Conservation (phyloP, 1,140 invertebrate species). For the Phocides pigmalion region DNA sequence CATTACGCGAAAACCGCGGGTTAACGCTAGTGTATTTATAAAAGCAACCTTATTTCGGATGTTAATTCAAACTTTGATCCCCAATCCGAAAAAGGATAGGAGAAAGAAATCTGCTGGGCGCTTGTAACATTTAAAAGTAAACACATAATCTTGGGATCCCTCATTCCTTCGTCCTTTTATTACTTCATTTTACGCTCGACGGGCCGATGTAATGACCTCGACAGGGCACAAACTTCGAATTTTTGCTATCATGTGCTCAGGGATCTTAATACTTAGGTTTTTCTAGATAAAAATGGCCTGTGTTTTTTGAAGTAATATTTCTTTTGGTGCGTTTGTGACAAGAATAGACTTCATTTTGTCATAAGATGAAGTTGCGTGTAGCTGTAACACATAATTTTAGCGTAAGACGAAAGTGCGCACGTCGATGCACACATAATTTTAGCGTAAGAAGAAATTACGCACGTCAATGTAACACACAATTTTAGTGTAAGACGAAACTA, state of each 20-base stretch:
- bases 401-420: too few species aligned
- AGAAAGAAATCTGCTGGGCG: conserved; percentile 10
- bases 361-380: too few species aligned
- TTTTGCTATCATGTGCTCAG: conserved; percentile 30
- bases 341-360: too few species aligned
- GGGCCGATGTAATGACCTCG: conserved; percentile 19
- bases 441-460: too few species aligned
- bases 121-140: conserved; percentile 24
- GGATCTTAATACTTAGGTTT: conserved; percentile 5
- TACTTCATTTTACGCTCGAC: conserved; percentile 32
- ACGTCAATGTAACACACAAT: too few species aligned
- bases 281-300: conserved; percentile 5
- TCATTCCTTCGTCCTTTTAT: conserved; percentile 25
- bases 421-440: too few species aligned
- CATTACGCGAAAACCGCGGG: too few species aligned
- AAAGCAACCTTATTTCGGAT: neutral
- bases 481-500: too few species aligned
- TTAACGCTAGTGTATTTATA: too few species aligned
- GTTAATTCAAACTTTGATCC: conserved; percentile 13
- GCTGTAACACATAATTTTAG: too few species aligned
- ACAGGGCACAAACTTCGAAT: conserved; percentile 21
- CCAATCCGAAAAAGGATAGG: conserved; percentile 5
- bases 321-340: too few species aligned
- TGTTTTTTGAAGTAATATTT: too few species aligned
- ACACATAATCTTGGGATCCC: conserved; percentile 24